Evolutionary conservation across 35 echinoderm and acorn worm species (phyloP), one percentile per base, ranked within the genome.

Genomic region (Stichopus chloronotus): DNA sequence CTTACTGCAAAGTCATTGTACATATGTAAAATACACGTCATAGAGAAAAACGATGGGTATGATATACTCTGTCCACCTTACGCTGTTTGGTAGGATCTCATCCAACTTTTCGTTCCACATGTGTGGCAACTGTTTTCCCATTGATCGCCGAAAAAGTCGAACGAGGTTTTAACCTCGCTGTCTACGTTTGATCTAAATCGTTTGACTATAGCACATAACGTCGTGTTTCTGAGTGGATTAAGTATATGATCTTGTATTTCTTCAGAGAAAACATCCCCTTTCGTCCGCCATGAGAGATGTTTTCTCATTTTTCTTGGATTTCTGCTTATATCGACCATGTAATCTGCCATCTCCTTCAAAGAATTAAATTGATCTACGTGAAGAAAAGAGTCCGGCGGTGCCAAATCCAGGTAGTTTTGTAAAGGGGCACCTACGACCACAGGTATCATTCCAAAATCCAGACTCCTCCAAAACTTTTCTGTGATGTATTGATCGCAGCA

Each of bases 371-470:
- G 90, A 55, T 91, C 90, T 3, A 91, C 58, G 20, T 91, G 90
- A 8, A 91, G 54, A 79, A 91, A 91, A 9, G 90, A 91, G 53
- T 79, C 58, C 8, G 72, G 72, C 14, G 90, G 90, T 20, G 90
- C 90, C 10, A 91, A 30, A 53, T 91, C 58, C 9, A 22, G 14
- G 25, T 91, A 91, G 79, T 91, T 16, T 55, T 56, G 19, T n/a
- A 91, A 55, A 79, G 90, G 76, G 22, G 90, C 90, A 24, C 90
- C 90, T 13, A 91, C 71, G 21, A 91, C 90, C 20, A 91, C 76
- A 53, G 90, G 90, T 91, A 91, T 79, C 90, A 91, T 58, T 43
- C 76, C 90, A 19, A 78, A 91, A 57, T 91, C 90, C 8, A 91
- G 63, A 79, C 71, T 79, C 19, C 59, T 91, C 90, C 90, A 91